These are phyloP conservation scores for Peromyscus attwateri DNA, from an alignment of 2,797 vertebrate species.

Conservation along the genomic window DNA sequence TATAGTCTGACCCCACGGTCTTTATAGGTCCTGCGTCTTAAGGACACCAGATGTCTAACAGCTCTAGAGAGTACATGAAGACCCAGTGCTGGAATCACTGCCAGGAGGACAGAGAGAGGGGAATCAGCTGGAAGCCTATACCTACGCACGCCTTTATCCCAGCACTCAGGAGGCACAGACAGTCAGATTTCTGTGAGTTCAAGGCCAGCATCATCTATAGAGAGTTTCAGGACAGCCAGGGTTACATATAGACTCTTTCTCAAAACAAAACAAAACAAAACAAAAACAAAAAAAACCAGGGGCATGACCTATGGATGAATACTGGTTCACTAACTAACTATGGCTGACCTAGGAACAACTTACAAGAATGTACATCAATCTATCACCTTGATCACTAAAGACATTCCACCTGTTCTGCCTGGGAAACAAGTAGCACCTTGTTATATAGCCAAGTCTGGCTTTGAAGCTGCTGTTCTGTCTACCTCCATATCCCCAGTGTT, in stretches of 20 bases:
- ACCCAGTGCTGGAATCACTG: background rate
- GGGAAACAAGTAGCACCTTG: background rate
- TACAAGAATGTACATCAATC: background rate
- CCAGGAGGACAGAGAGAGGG: background rate
- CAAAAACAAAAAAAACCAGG: background rate
- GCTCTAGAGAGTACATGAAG: background rate
- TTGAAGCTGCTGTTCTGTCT: background rate
- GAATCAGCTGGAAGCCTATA: background rate
- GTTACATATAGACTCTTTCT: too few relatives aligned
- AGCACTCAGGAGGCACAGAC: background rate
- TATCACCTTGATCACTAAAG: background rate
- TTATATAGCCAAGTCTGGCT: background rate
- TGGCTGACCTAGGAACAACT: constrained; percentile 6
- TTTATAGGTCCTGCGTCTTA: background rate
- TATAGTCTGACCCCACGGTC: background rate
- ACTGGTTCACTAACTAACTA: background rate
- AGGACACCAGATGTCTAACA: background rate
- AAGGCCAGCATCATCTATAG: too few relatives aligned
- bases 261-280: too few relatives aligned
- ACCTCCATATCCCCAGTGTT: background rate
- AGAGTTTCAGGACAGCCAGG: background rate
- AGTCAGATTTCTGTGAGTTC: background rate
- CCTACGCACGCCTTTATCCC: background rate
- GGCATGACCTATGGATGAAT: background rate
- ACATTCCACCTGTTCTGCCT: background rate